Evolutionary conservation across 1,140 invertebrate species (phyloP).

Genomic region (Goniozus legneri): DNA sequence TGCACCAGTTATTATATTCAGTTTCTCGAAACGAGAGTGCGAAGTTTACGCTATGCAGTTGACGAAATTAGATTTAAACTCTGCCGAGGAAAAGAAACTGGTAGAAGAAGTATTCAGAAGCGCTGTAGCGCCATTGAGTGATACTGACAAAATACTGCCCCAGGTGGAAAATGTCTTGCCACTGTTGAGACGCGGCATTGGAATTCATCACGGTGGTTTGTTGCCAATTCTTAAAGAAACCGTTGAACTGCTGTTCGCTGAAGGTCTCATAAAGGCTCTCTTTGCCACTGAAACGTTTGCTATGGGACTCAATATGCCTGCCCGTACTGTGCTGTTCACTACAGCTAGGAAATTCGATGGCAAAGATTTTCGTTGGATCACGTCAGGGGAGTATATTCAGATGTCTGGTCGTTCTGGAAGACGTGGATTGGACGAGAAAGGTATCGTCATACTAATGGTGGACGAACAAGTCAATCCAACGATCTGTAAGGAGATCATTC

Average conservation of each 20-base stretch:
- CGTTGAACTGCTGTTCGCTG: constrained; percentile 97
- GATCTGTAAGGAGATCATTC: constrained; percentile 81
- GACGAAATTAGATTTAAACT: constrained; percentile 96
- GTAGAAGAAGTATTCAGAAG: constrained; percentile 98
- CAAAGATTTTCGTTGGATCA: constrained; percentile 89
- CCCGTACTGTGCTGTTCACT: constrained; percentile 96
- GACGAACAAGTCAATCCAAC: constrained; percentile 93
- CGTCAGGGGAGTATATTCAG: constrained; percentile 99
- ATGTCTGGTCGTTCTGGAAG: constrained; percentile 98
- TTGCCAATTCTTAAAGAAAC: constrained; percentile 98
- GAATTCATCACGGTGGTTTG: constrained; percentile 96
- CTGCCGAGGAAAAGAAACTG: constrained; percentile 86
- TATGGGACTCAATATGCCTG: constrained; percentile 99
- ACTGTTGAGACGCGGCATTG: constrained; percentile 89
- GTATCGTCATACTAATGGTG: constrained; percentile 98
- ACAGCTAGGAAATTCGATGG: constrained; percentile 96
- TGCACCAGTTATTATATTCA: constrained; percentile 97
- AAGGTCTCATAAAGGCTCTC: constrained; percentile 94
- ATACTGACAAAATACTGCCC: constrained; percentile 91
- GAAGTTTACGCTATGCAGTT: constrained; percentile 95
- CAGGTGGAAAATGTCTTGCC: constrained; percentile 96
- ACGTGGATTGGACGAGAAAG: constrained; percentile 95
- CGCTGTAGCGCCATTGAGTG: constrained; percentile 92
- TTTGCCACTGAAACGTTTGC: constrained; percentile 99
- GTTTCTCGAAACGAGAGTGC: constrained; percentile 98